These are phyloP conservation scores for Channa maculata DNA, from an alignment of 2,113 vertebrate genomes.

Conservation along the genomic window DNA sequence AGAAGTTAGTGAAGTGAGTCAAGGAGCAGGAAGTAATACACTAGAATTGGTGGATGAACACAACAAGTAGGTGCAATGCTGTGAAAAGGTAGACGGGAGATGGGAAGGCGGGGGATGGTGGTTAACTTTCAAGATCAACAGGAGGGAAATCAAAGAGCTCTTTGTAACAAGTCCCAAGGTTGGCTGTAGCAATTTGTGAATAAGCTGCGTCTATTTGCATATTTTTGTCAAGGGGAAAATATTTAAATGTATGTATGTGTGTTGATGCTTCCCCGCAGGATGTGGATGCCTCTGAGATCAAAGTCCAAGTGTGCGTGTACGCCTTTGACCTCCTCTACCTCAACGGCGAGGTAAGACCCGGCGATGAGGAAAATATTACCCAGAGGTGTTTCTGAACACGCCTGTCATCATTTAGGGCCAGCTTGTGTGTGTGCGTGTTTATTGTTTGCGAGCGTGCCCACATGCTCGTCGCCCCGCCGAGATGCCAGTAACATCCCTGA, in stretches of 20 bases:
- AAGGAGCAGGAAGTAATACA: constrained; percentile 27
- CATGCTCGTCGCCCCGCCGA: constrained; percentile 10
- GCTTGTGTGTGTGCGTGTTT: constrained; percentile 3
- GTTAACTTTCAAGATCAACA: constrained; percentile 44
- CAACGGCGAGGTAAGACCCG: constrained; percentile 89
- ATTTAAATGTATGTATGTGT: constrained; percentile 26
- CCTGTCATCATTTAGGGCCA: constrained; percentile 17
- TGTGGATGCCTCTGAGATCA: constrained; percentile 89
- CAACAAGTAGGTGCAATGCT: constrained; percentile 21
- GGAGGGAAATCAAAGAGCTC: constrained; percentile 56
- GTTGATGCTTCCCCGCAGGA: constrained; percentile 79
- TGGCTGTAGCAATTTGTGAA: constrained; percentile 57
- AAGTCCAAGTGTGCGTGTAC: constrained; percentile 92
- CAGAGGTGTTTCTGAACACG: constrained; percentile 3
- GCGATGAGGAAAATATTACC: constrained; percentile 29
- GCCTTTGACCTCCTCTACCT: constrained; percentile 93
- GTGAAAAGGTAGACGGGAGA: constrained; percentile 8
- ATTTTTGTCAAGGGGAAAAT: constrained; percentile 43
- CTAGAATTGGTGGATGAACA: constrained; percentile 14
- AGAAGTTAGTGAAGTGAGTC: constrained; percentile 17
- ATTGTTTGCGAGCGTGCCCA: constrained; percentile 24
- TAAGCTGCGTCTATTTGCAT: constrained; percentile 57
- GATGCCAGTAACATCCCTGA: constrained; percentile 51
- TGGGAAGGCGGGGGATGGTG: not conserved
- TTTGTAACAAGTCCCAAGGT: constrained; percentile 64